A percentile compares a stretch with the other conserved stretches of the same genome.
These are phyloP conservation scores for Scaptomyza flava DNA, from an alignment of 2,888 invertebrate genomes.

Conservation along the genomic window DNA sequence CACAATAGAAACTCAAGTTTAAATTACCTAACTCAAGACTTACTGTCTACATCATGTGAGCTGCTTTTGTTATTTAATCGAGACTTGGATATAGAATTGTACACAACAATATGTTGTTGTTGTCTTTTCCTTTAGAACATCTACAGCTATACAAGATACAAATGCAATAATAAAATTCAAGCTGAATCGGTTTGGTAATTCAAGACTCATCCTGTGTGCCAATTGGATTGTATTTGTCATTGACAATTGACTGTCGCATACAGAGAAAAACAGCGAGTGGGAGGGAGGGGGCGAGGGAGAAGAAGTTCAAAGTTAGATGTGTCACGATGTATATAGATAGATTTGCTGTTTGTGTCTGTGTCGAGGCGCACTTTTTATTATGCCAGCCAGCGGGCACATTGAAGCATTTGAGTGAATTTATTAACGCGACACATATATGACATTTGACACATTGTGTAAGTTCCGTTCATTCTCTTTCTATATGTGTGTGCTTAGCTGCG, in stretches of 20 bases:
- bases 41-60: neutral
- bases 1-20: too few relatives aligned
- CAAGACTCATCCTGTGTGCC: slow-evolving; percentile 50
- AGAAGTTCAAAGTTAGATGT: neutral
- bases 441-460: slow-evolving; percentile 78
- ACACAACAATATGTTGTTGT: neutral
- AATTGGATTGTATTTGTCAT: slow-evolving; percentile 41
- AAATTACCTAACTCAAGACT: too few relatives aligned
- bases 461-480: slow-evolving; percentile 47
- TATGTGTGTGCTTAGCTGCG: neutral
- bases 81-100: neutral
- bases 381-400: slow-evolving; percentile 70
- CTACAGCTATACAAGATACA: slow-evolving; percentile 3
- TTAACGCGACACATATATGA: slow-evolving; percentile 76
- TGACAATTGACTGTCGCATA: slow-evolving; percentile 35
- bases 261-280: neutral
- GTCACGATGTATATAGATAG: slow-evolving; percentile 15
- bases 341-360: slow-evolving; percentile 44
- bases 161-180: slow-evolving; percentile 37
- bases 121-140: neutral
- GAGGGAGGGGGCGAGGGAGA: neutral
- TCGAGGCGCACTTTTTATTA: slow-evolving; percentile 56
- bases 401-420: slow-evolving; percentile 79
- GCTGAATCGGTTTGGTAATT: slow-evolving; percentile 62
- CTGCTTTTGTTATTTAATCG: neutral